Conservation (phyloP, 2,888 invertebrate species). For the Adelognathus sp. region DNA sequence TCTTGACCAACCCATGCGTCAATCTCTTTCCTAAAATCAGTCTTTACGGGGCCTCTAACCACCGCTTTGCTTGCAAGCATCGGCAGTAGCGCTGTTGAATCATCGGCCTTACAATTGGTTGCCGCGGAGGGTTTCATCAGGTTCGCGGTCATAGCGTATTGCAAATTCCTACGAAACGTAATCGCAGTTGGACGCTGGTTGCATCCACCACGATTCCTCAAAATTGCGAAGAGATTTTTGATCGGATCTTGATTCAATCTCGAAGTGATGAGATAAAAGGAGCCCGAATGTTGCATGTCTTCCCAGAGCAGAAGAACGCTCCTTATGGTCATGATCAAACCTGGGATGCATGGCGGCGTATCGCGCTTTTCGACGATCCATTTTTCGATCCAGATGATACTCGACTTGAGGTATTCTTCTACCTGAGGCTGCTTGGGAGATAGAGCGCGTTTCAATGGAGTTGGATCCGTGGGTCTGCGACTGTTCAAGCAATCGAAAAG, state of each 20-base stretch:
- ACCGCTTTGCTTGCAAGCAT: too few species aligned
- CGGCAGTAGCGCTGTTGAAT: conserved; percentile 29
- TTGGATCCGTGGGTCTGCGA: conserved; percentile 39
- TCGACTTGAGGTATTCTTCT: conserved; percentile 46
- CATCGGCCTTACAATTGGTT: conserved; percentile 51
- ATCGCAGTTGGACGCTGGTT: conserved; percentile 55
- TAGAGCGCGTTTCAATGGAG: conserved; percentile 52
- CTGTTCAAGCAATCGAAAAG: conserved; percentile 57
- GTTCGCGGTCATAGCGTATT: conserved; percentile 48
- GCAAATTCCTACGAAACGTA: conserved; percentile 55
- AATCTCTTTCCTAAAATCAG: background rate
- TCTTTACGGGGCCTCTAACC: background rate
- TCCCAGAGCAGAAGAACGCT: conserved; percentile 55
- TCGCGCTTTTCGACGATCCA: conserved; percentile 38
- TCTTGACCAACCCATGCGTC: background rate
- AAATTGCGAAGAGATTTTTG: conserved; percentile 55
- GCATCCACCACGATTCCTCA: conserved; percentile 41
- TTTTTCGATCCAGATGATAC: conserved; percentile 51
- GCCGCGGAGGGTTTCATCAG: conserved; percentile 35
- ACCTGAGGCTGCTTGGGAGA: conserved; percentile 46
- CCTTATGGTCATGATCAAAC: conserved; percentile 63
- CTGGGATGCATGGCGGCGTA: conserved; percentile 63
- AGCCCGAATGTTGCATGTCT: conserved; percentile 25
- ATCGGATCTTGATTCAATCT: conserved; percentile 57
- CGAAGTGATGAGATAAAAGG: conserved; percentile 46